A percentile compares a stretch with the other conserved stretches of the same genome.
These are phyloP conservation scores for Cataglyphis rosenhaueri DNA, from an alignment of 2,888 invertebrate species.

Conservation along the genomic window DNA sequence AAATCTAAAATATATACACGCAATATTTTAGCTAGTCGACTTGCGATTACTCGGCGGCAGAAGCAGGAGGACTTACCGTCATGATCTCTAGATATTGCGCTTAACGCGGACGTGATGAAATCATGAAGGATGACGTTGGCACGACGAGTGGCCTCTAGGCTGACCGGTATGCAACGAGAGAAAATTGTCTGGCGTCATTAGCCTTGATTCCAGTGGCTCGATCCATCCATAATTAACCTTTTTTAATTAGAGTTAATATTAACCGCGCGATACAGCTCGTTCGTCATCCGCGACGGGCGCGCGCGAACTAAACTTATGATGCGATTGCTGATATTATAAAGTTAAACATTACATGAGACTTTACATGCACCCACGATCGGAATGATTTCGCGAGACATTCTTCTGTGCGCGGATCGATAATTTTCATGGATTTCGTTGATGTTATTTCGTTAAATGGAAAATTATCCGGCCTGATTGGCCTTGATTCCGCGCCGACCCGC, in stretches of 20 bases:
- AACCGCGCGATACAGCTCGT: constrained; percentile 40
- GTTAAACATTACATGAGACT: constrained; percentile 21
- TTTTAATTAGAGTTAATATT: constrained; percentile 47
- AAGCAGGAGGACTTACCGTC: neutral
- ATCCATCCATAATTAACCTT: constrained; percentile 43
- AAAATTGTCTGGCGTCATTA: constrained; percentile 46
- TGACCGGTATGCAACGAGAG: constrained; percentile 50
- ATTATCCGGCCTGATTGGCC: constrained; percentile 32
- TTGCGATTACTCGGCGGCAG: constrained; percentile 14
- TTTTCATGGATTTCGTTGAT: constrained; percentile 10
- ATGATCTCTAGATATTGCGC: constrained; percentile 39
- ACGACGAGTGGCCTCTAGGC: constrained; percentile 18
- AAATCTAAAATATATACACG: constrained; percentile 9
- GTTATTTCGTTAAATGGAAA: constrained; percentile 45
- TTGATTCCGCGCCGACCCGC: constrained; percentile 49
- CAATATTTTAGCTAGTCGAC: constrained; percentile 25
- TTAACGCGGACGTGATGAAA: constrained; percentile 48
- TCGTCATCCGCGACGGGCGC: constrained; percentile 22
- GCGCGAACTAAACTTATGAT: neutral
- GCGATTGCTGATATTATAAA: neutral
- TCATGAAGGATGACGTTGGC: constrained; percentile 48
- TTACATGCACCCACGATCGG: neutral
- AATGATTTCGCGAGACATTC: constrained; percentile 11
- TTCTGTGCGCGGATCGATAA: constrained; percentile 13
- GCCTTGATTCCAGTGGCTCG: constrained; percentile 51